Evolutionary conservation across 1,140 invertebrate genomes (phyloP).

Genomic region (Procambarus virginalis): DNA sequence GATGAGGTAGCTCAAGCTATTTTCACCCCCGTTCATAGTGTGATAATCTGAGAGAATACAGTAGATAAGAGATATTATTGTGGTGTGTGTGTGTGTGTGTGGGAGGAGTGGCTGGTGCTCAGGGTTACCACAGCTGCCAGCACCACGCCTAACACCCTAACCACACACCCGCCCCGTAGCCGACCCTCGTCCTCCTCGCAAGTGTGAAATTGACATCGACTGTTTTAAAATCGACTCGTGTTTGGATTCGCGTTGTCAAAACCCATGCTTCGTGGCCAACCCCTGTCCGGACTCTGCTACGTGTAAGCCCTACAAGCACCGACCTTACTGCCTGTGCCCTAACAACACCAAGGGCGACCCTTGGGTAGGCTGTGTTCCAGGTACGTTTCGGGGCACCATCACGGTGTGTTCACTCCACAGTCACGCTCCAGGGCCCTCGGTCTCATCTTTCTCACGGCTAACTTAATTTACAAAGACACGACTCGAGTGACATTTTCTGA

Average conservation of each 20-base stretch:
- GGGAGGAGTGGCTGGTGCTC: not conserved
- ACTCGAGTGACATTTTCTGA: no score
- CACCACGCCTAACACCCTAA: conserved; percentile 34
- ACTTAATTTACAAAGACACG: no score
- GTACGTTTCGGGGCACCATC: conserved; percentile 76
- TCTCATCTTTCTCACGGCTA: no score
- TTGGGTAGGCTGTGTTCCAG: conserved; percentile 87
- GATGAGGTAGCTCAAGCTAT: no score
- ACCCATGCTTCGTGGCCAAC: conserved; percentile 84
- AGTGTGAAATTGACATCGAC: conserved; percentile 73
- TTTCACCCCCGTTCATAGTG: no score
- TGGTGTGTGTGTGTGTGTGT: not conserved
- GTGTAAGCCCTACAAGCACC: conserved; percentile 83
- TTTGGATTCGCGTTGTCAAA: conserved; percentile 78
- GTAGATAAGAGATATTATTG: no score
- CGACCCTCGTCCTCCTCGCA: conserved; percentile 70
- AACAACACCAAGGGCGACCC: conserved; percentile 90
- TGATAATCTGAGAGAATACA: no score
- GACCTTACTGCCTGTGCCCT: conserved; percentile 86
- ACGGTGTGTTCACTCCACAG: no score
- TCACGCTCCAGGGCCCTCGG: no score
- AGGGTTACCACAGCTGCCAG: not conserved
- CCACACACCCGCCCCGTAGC: conserved; percentile 53
- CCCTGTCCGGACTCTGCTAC: conserved; percentile 86
- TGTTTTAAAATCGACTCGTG: conserved; percentile 74